phyloP scores from a whole-genome alignment of 2,888 invertebrate species.

The Stenurella melanura region DNA sequence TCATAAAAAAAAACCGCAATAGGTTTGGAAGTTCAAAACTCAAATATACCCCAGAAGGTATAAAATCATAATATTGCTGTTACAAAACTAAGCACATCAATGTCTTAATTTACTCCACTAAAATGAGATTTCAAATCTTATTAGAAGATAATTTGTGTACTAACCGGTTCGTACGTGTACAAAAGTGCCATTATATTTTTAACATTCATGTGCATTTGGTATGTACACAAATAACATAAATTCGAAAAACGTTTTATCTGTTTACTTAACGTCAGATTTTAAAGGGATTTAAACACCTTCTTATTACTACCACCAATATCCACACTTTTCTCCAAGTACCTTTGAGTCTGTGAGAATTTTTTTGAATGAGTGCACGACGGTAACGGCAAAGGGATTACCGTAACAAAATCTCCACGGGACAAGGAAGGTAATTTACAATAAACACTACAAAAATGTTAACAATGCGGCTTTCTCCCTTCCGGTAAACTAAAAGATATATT shows the following conservation, averaged over 20 bases:
- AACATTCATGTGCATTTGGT: not conserved
- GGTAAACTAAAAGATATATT: slow-evolving; percentile 50
- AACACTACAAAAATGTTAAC: slow-evolving; percentile 55
- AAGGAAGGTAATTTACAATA: slow-evolving; percentile 49
- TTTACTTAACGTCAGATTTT: slow-evolving; percentile 49
- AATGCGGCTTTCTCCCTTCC: slow-evolving; percentile 48
- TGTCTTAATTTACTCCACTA: too few species aligned
- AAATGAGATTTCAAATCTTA: too few species aligned
- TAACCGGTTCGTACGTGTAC: not conserved
- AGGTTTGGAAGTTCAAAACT: too few species aligned
- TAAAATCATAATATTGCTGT: too few species aligned
- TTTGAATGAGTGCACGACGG: slow-evolving; percentile 40
- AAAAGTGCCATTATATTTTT: not conserved
- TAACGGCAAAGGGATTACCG: slow-evolving; percentile 48
- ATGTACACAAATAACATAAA: slow-evolving; percentile 8
- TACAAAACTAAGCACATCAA: too few species aligned
- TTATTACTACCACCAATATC: slow-evolving; percentile 26
- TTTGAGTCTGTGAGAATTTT: slow-evolving; percentile 26
- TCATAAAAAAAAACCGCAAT: too few species aligned
- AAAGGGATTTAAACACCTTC: slow-evolving; percentile 54
- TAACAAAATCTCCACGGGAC: slow-evolving; percentile 50
- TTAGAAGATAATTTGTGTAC: not conserved
- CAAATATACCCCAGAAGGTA: too few species aligned
- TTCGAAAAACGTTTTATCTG: slow-evolving; percentile 41
- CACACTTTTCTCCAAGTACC: slow-evolving; percentile 23